Evolutionary conservation across 2,888 invertebrate species (phyloP).

Genomic region (Xylota segnis): DNA sequence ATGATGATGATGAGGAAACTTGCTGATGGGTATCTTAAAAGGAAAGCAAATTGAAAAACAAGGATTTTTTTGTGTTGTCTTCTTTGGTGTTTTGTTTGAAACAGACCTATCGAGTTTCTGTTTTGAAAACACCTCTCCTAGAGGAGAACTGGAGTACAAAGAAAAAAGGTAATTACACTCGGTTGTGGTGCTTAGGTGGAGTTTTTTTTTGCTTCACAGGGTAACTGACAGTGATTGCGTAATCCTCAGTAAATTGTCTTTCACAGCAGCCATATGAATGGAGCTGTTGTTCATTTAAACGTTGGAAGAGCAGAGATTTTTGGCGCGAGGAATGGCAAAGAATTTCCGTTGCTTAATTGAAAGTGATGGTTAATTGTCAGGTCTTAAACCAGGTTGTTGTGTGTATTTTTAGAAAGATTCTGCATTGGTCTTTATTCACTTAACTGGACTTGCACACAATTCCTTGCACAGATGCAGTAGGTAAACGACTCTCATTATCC

Average conservation of each 20-base stretch:
- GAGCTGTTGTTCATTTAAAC: conserved; percentile 6
- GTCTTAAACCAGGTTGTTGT: neutral
- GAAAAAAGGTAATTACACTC: conserved; percentile 45
- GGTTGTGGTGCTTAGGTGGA: conserved; percentile 7
- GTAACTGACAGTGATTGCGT: conserved; percentile 45
- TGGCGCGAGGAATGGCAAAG: neutral
- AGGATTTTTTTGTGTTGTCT: neutral
- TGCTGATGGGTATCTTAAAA: conserved; percentile 62
- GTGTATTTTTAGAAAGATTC: neutral
- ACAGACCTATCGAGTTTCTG: conserved; percentile 16
- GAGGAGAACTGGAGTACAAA: neutral
- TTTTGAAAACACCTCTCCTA: conserved; percentile 27
- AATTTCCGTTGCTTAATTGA: conserved; percentile 21
- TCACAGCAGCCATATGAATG: neutral
- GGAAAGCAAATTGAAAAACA: conserved; percentile 37
- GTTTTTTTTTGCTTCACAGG: neutral
- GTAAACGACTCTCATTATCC: too few relatives aligned
- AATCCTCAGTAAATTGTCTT: conserved; percentile 15
- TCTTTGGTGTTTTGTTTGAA: conserved; percentile 22
- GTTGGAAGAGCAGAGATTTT: neutral
- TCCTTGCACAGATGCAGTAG: neutral
- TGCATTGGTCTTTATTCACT: neutral
- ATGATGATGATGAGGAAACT: conserved; percentile 28
- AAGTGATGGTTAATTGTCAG: neutral
- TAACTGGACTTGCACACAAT: neutral